Evolutionary conservation across 2,888 invertebrate genomes (phyloP).

Genomic region (Shargacucullia verbasci): DNA sequence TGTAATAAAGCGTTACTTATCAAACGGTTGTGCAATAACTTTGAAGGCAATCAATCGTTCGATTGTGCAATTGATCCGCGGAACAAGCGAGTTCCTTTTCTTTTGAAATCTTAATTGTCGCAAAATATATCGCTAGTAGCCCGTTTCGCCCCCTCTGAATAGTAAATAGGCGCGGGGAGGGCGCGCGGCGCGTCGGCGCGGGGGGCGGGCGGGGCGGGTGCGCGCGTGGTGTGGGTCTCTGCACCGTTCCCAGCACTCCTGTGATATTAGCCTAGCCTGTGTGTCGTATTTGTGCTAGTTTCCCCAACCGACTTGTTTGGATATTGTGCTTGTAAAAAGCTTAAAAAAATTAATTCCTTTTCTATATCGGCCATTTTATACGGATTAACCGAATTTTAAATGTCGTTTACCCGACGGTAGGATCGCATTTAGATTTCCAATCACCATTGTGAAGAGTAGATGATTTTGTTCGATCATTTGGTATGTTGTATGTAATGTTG

Average conservation of each 20-base stretch:
- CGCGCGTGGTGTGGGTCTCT: slow-evolving; percentile 63
- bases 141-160: slow-evolving; percentile 85
- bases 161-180: slow-evolving; percentile 82
- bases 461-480: slow-evolving; percentile 72
- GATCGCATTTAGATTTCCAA: slow-evolving; percentile 74
- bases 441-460: slow-evolving; percentile 70
- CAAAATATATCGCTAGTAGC: slow-evolving; percentile 84
- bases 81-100: slow-evolving; percentile 74
- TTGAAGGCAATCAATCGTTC: slow-evolving; percentile 64
- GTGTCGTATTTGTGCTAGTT: slow-evolving; percentile 88
- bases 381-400: slow-evolving; percentile 79
- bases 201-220: slow-evolving; percentile 48
- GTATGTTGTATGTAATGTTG: slow-evolving; percentile 75
- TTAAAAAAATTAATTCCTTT: slow-evolving; percentile 76
- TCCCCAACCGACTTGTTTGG: slow-evolving; percentile 81
- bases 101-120: slow-evolving; percentile 87
- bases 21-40: slow-evolving; percentile 68
- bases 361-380: slow-evolving; percentile 81
- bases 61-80: slow-evolving; percentile 74
- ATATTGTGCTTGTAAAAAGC: slow-evolving; percentile 82
- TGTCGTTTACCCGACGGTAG: slow-evolving; percentile 77
- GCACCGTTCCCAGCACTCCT: slow-evolving; percentile 88
- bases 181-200: slow-evolving; percentile 56
- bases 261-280: slow-evolving; percentile 89
- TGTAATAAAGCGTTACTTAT: slow-evolving; percentile 67